A percentile compares a stretch with the other conserved stretches of the same genome.
These are phyloP conservation scores for Bothrops jararaca DNA, from an alignment of 2,113 vertebrate species.

Conservation along the genomic window DNA sequence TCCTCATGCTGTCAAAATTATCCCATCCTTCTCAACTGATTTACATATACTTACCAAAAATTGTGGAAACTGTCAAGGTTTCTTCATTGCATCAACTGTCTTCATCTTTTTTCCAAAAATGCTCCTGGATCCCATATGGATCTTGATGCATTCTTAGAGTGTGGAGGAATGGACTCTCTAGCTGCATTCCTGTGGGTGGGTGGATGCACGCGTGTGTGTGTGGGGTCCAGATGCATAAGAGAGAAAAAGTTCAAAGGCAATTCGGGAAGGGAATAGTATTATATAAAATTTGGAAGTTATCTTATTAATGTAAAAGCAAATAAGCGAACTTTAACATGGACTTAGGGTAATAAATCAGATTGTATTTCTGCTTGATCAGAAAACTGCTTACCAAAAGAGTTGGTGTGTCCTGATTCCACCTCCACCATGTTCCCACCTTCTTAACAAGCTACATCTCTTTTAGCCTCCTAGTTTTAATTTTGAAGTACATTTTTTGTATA, in stretches of 20 bases:
- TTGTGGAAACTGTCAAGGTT: background rate
- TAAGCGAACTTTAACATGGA: background rate
- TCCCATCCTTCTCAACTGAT: background rate
- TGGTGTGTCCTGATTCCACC: background rate
- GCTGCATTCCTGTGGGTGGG: background rate
- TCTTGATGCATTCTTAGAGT: background rate
- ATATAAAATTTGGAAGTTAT: background rate
- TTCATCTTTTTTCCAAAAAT: background rate
- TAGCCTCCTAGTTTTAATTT: background rate
- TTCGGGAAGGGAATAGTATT: background rate
- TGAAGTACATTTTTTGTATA: background rate
- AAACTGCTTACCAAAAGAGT: background rate
- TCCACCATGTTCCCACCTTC: background rate
- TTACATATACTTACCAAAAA: background rate
- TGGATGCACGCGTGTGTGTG: rapidly evolving
- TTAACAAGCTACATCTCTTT: background rate
- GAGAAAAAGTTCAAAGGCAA: background rate
- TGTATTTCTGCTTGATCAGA: background rate
- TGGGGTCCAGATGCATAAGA: background rate
- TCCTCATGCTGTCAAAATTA: background rate
- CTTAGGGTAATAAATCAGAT: background rate
- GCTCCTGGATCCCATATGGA: background rate
- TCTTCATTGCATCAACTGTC: background rate
- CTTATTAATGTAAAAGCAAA: background rate
- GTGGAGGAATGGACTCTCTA: background rate